Evolutionary conservation across 2,113 vertebrate species (phyloP).

Genomic region (Alexandromys fortis): DNA sequence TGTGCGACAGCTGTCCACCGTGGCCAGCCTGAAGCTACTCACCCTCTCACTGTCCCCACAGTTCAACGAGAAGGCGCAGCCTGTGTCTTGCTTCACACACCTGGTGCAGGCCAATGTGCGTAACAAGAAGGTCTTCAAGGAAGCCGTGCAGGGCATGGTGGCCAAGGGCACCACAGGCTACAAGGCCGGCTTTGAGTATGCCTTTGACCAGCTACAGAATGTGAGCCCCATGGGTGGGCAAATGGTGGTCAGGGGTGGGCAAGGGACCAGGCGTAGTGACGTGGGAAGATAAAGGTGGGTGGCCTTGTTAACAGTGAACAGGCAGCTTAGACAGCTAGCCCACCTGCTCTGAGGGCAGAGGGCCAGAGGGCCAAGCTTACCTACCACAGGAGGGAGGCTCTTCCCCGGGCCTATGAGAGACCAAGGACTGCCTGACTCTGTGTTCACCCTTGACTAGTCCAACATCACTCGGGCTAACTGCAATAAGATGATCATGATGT

Average conservation of each 20-base stretch:
- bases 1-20: background rate
- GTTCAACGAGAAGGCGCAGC: conserved; percentile 98
- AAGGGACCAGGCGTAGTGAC: background rate
- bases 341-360: background rate
- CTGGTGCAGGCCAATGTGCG: conserved; percentile 97
- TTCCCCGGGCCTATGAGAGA: background rate
- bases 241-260: background rate
- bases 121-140: conserved; percentile 99
- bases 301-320: conserved; percentile 50
- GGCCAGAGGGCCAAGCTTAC: background rate
- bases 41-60: conserved; percentile 69
- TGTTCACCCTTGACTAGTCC: conserved; percentile 83
- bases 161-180: conserved; percentile 98
- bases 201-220: conserved; percentile 98
- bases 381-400: background rate
- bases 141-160: conserved; percentile 94
- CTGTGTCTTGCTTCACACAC: conserved; percentile 96
- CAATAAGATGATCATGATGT: conserved; percentile 99
- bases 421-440: background rate
- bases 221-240: conserved; percentile 86
- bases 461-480: conserved; percentile 97
- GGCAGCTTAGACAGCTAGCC: background rate
- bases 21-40: background rate
- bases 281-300: conserved; percentile 67
- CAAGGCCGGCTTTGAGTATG: conserved; percentile 98